Evolutionary conservation across 2,797 vertebrate species (phyloP).

Genomic region (Mus caroli): DNA sequence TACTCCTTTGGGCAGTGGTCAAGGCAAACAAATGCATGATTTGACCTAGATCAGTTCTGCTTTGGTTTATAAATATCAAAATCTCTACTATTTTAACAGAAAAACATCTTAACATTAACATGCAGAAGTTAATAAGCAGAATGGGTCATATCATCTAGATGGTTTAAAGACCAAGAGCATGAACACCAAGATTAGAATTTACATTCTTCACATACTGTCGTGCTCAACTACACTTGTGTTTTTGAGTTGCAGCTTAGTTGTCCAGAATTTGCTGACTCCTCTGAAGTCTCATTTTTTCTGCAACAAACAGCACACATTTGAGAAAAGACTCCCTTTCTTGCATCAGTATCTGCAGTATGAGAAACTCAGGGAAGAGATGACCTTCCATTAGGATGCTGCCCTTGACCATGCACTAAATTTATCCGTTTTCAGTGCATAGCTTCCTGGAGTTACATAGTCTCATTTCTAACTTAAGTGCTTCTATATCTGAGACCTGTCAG

Average conservation of each 20-base stretch:
- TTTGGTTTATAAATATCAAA: slow-evolving; percentile 17
- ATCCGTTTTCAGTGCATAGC: too few relatives aligned
- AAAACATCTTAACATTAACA: background rate
- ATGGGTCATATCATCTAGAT: background rate
- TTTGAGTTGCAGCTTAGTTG: background rate
- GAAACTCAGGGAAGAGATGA: background rate
- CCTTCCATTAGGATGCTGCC: background rate
- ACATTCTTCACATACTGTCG: background rate
- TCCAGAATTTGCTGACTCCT: background rate
- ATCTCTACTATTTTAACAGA: background rate
- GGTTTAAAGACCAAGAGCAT: background rate
- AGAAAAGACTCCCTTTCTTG: background rate
- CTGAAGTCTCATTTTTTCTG: background rate
- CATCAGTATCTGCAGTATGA: background rate
- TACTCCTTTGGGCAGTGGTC: background rate
- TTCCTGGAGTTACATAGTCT: background rate
- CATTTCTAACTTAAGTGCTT: background rate
- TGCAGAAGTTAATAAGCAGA: background rate
- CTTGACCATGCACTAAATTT: background rate
- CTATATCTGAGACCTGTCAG: too few relatives aligned
- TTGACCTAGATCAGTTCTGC: background rate
- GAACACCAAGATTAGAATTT: background rate
- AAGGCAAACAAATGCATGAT: background rate
- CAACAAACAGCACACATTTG: background rate
- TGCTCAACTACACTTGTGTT: background rate